Percentiles rank a stretch among this genome's conserved stretches.
These are phyloP conservation scores for Phataginus tetradactyla DNA, from an alignment of 2,797 vertebrate species.

Conservation along the genomic window DNA sequence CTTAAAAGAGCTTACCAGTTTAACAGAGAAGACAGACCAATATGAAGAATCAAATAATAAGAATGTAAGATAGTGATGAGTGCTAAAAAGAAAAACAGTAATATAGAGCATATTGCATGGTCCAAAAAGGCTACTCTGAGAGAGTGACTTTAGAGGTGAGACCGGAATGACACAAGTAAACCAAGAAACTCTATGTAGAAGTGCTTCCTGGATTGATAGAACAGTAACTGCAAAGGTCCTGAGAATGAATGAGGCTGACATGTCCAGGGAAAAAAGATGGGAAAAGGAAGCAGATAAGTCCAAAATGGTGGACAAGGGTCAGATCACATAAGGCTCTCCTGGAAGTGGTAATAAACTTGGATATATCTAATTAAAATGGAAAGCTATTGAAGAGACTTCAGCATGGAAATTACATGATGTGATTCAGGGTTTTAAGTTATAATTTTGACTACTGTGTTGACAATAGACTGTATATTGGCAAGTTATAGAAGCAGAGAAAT, in stretches of 20 bases:
- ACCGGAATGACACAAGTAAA: not conserved
- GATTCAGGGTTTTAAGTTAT: not conserved
- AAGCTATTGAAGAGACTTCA: not conserved
- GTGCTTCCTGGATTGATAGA: not conserved
- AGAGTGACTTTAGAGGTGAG: not conserved
- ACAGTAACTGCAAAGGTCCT: not conserved
- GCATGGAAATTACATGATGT: not conserved
- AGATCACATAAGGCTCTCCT: not conserved
- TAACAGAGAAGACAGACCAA: not conserved
- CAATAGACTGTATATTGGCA: not conserved
- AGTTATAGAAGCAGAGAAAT: not conserved
- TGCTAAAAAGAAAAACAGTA: not conserved
- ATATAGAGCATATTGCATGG: not conserved
- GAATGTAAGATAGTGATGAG: not conserved
- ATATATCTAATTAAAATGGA: not conserved
- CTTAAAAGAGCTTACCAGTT: not conserved
- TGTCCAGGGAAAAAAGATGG: not conserved
- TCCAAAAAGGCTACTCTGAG: not conserved
- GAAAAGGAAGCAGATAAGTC: not conserved
- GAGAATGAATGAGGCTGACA: not conserved
- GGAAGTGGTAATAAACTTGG: not conserved
- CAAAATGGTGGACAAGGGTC: not conserved
- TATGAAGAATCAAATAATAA: not conserved
- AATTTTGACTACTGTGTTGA: not conserved
- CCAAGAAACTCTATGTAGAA: not conserved